phyloP scores from a whole-genome alignment of 2,888 invertebrate species.

The Drosophila bunnanda region DNA sequence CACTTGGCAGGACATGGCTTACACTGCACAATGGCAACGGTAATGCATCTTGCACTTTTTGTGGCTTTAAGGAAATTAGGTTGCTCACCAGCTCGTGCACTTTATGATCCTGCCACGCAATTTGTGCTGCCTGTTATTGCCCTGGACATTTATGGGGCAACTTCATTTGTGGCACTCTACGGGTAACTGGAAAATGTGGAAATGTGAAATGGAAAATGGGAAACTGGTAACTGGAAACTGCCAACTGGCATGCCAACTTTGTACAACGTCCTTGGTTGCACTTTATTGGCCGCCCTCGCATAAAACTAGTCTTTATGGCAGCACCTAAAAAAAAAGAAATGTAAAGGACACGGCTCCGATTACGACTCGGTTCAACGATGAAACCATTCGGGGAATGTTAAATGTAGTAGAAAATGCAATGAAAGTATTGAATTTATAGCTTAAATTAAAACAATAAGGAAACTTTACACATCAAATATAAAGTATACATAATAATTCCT shows the following conservation, averaged over 20 bases:
- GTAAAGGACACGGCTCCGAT: not conserved
- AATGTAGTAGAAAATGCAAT: not conserved
- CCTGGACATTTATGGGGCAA: constrained; percentile 37
- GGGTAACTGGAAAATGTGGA: not conserved
- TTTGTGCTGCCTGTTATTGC: constrained; percentile 37
- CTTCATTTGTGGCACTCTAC: constrained; percentile 19
- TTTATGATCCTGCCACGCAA: constrained; percentile 47
- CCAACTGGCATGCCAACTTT: constrained; percentile 44
- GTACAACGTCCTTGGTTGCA: constrained; percentile 29
- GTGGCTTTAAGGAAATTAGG: constrained; percentile 42
- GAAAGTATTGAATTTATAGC: not conserved
- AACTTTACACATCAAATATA: too few relatives aligned
- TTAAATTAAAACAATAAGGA: not conserved
- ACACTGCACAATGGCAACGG: constrained; percentile 14
- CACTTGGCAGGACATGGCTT: constrained; percentile 19
- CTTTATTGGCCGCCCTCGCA: constrained; percentile 25
- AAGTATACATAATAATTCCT: not conserved
- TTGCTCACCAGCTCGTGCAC: constrained; percentile 39
- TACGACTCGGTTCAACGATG: constrained; percentile 1
- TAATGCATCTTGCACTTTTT: constrained; percentile 44
- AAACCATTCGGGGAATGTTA: not conserved
- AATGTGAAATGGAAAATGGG: not conserved
- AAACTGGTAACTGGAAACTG: constrained; percentile 10
- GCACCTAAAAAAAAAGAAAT: constrained; percentile 12
- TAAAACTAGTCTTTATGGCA: constrained; percentile 37